Evolutionary conservation across 2,888 invertebrate species (phyloP).

Genomic region (Laothoe populi): DNA sequence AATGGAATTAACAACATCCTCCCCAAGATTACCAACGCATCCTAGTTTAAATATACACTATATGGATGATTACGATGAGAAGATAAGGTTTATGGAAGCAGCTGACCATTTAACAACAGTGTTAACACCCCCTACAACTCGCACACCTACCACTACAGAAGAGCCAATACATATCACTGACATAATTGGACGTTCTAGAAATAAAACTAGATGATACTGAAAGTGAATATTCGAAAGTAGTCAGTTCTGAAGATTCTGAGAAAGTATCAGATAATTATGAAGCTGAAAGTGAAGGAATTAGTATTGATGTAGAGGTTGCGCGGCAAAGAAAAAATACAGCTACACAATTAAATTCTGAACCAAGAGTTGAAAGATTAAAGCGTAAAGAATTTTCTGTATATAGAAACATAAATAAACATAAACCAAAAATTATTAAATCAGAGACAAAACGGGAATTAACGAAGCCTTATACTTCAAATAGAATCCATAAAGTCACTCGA

Average conservation of each 20-base stretch:
- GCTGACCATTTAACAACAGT: constrained; percentile 10
- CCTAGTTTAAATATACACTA: not conserved
- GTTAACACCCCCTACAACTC: not conserved
- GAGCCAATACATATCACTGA: constrained; percentile 8
- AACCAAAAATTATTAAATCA: not conserved
- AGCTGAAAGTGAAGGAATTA: constrained; percentile 23
- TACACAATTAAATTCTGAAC: not conserved
- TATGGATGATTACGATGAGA: constrained; percentile 15
- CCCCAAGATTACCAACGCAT: not conserved
- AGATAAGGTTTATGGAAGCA: not conserved
- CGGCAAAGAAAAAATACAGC: not conserved
- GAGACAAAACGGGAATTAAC: not conserved
- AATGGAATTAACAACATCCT: constrained; percentile 20
- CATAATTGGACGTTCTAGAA: constrained; percentile 17
- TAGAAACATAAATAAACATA: not conserved
- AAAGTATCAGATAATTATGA: constrained; percentile 28
- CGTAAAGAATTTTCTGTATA: not conserved
- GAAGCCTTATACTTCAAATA: not conserved
- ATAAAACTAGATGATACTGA: constrained; percentile 23
- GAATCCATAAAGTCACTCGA: not conserved
- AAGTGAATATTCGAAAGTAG: constrained; percentile 19
- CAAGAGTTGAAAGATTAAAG: not conserved
- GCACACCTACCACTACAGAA: not conserved
- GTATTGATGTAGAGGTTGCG: not conserved
- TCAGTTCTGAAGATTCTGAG: constrained; percentile 15